Evolutionary conservation across 2,888 invertebrate genomes (phyloP).

Genomic region (Drosophila pullipes): DNA sequence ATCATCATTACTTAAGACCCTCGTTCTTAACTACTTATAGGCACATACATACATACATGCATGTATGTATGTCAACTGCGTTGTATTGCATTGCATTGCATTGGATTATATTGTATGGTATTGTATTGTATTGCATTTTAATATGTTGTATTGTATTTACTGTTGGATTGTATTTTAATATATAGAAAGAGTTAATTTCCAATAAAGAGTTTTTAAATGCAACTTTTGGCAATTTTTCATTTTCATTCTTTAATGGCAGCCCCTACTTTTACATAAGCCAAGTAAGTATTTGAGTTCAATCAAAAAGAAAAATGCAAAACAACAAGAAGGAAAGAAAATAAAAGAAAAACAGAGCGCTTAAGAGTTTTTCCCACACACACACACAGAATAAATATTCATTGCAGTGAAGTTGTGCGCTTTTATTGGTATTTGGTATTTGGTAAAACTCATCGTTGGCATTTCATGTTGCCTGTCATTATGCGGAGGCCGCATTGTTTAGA

Average conservation of each 20-base stretch:
- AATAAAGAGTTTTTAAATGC: slow-evolving; percentile 80
- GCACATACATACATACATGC: slow-evolving; percentile 22
- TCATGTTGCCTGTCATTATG: slow-evolving; percentile 70
- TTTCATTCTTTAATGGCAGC: neutral
- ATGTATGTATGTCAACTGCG: slow-evolving; percentile 37
- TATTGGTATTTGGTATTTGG: slow-evolving; percentile 69
- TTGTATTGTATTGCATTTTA: slow-evolving; percentile 76
- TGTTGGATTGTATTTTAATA: slow-evolving; percentile 81
- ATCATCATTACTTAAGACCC: slow-evolving; percentile 47
- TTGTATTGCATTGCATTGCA: slow-evolving; percentile 52
- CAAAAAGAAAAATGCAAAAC: slow-evolving; percentile 34
- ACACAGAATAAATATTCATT: slow-evolving; percentile 33
- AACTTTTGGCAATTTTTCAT: slow-evolving; percentile 21
- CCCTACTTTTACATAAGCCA: neutral
- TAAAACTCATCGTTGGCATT: slow-evolving; percentile 72
- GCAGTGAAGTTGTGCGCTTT: slow-evolving; percentile 18
- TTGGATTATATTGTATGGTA: slow-evolving; percentile 59
- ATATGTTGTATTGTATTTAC: slow-evolving; percentile 81
- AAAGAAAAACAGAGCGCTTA: neutral
- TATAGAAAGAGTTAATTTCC: slow-evolving; percentile 73
- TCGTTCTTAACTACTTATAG: slow-evolving; percentile 62
- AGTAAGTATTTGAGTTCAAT: slow-evolving; percentile 22
- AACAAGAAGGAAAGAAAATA: slow-evolving; percentile 7
- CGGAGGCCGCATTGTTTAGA: slow-evolving; percentile 72
- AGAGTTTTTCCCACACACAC: neutral